Evolutionary conservation across 2,888 invertebrate species (phyloP).

Genomic region (Trichogramma dendrolimi): DNA sequence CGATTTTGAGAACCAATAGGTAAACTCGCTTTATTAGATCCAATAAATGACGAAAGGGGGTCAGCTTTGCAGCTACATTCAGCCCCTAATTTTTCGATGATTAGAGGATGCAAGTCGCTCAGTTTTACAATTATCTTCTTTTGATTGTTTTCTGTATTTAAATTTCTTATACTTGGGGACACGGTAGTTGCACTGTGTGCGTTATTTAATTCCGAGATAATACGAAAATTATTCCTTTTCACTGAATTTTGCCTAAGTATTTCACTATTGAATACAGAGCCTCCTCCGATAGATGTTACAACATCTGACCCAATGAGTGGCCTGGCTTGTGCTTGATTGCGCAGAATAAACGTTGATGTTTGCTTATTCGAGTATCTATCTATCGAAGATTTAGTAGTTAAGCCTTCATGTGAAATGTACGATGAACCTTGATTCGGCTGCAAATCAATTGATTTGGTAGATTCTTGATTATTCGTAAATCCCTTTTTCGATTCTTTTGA

Average conservation of each 20-base stretch:
- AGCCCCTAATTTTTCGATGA: conserved; percentile 68
- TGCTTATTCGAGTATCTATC: no score
- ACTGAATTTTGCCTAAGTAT: conserved; percentile 10
- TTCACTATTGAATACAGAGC: background rate
- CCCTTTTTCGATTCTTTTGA: no score
- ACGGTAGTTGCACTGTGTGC: background rate
- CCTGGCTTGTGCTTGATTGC: conserved; percentile 11
- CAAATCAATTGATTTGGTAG: no score
- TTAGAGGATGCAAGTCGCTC: conserved; percentile 68
- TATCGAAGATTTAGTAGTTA: no score
- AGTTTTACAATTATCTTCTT: conserved; percentile 61
- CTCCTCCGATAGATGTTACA: conserved; percentile 20
- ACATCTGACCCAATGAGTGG: conserved; percentile 24
- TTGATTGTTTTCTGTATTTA: conserved; percentile 13
- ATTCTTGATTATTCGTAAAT: no score
- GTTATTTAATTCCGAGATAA: conserved; percentile 15
- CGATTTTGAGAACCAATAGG: conserved; percentile 41
- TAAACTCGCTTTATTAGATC: conserved; percentile 38
- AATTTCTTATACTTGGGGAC: conserved; percentile 2
- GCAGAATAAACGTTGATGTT: no score
- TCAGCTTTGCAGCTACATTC: conserved; percentile 64
- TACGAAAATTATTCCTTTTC: conserved; percentile 2
- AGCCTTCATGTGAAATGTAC: no score
- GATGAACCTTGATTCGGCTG: no score
- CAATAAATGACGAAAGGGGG: conserved; percentile 45